Evolutionary conservation across 1,140 invertebrate genomes (phyloP).

Genomic region (Papilio xuthus): DNA sequence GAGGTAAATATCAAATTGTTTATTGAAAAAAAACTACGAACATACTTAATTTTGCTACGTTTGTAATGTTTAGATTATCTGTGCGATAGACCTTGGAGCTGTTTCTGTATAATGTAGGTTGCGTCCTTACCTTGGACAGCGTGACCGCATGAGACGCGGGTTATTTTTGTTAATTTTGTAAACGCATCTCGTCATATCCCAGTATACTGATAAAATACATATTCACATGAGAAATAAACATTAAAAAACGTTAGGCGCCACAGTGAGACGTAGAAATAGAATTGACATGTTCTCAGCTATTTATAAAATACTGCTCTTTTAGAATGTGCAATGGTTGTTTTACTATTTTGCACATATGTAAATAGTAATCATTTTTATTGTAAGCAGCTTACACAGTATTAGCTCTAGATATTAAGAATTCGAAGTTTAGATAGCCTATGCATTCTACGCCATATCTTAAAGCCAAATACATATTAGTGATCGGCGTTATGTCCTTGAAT

Average conservation of each 20-base stretch:
- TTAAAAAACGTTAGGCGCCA: background rate
- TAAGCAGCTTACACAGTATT: background rate
- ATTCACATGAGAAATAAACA: background rate
- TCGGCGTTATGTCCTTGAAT: too few relatives aligned
- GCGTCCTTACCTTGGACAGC: conserved; percentile 74
- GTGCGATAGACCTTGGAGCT: conserved; percentile 66
- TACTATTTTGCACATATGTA: background rate
- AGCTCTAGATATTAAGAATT: background rate
- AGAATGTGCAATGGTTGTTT: background rate
- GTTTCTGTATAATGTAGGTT: conserved; percentile 72
- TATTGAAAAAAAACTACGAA: background rate
- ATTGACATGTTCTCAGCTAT: background rate
- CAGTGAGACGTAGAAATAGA: background rate
- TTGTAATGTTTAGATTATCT: conserved; percentile 39
- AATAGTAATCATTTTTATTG: too few relatives aligned
- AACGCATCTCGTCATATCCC: conserved; percentile 48
- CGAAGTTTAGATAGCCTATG: background rate
- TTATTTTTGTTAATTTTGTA: conserved; percentile 66
- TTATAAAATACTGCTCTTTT: background rate
- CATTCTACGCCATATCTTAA: too few relatives aligned
- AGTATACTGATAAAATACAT: background rate
- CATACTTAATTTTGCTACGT: conserved; percentile 5
- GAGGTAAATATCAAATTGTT: conserved; percentile 27
- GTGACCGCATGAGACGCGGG: conserved; percentile 62
- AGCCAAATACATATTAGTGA: too few relatives aligned